Evolutionary conservation across 2,888 invertebrate species (phyloP), one percentile per base, ranked within the genome.

Genomic region (Thecophora atra): DNA sequence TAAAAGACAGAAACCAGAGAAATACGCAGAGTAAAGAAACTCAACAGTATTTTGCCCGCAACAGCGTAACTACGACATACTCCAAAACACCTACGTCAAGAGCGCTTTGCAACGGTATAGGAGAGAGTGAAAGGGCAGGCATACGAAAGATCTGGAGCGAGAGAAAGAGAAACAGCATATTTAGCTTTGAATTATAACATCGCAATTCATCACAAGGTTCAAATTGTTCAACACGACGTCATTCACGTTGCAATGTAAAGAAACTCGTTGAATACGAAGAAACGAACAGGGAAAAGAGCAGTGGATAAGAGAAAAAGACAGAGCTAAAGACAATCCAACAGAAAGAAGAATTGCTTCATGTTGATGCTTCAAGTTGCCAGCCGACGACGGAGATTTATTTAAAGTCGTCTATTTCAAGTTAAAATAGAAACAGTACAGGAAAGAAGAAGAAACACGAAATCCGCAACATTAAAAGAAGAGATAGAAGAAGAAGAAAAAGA

Each of bases 171-270:
- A 15, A 13, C 15, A 73, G 66, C 73, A 70, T 73, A 70, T 70
- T 73, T 66, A 60, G 60, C 65, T 66, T 66, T 70, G 62, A 73
- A 70, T 73, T 66, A 70, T 66, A 51, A 60, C 62, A 15, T 7
- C 47, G 62, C 62, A 70, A 73, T 73, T 66, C 52, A 73, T 73
- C 73, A 56, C 37, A 21, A 54, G 42, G 58, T 65, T 76, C 76
- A 78, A 75, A 79, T 80, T 15, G 82, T 79, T 80, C 79, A 81
- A 79, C 15, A 47, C 79, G 60, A 68, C 37, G 52, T 66, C 65
- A 51, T 77, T 75, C 7, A 11, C 19, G 11, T 56, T 56, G 24
- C 5, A 56, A 56, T n/a, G 24, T 56, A 56, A 56, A 26, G 26
- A n/a, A 56, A 56, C 11, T 8, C 19, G 56, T 47, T 8, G 13